Conservation (phyloP, 2,888 invertebrate species). For the Apamea anceps region DNA sequence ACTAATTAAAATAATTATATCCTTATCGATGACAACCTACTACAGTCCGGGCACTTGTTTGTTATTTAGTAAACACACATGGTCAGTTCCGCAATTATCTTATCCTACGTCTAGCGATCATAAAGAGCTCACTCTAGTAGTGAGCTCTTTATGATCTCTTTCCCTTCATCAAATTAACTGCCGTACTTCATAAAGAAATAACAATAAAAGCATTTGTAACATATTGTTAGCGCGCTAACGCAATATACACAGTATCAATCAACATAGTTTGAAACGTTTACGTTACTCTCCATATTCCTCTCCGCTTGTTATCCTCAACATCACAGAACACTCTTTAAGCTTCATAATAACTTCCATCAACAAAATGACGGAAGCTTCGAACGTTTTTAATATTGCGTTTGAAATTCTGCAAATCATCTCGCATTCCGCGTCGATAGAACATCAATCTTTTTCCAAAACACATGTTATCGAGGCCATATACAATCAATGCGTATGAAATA, state of each 20-base stretch:
- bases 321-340: slow-evolving; percentile 32
- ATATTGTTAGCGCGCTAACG: slow-evolving; percentile 36
- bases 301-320: slow-evolving; percentile 36
- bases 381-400: slow-evolving; percentile 52
- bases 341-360: slow-evolving; percentile 53
- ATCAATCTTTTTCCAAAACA: slow-evolving; percentile 55
- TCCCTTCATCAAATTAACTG: slow-evolving; percentile 25
- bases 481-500: slow-evolving; percentile 49
- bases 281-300: slow-evolving; percentile 48
- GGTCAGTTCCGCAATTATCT: not conserved
- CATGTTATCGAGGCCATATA: slow-evolving; percentile 56
- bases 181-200: slow-evolving; percentile 38
- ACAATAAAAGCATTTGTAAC: slow-evolving; percentile 38
- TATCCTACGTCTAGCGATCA: not conserved
- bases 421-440: slow-evolving; percentile 37
- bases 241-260: slow-evolving; percentile 52
- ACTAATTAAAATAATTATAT: not conserved
- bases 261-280: slow-evolving; percentile 52
- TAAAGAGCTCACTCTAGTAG: no score
- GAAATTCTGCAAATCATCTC: slow-evolving; percentile 44
- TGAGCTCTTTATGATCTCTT: not conserved
- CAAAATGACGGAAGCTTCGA: slow-evolving; percentile 44
- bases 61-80: not conserved
- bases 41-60: not conserved
- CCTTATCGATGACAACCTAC: not conserved